Percentiles rank a stretch among this genome's conserved stretches.
phyloP scores from a whole-genome alignment of 2,888 invertebrate species.

The Deilephila elpenor region DNA sequence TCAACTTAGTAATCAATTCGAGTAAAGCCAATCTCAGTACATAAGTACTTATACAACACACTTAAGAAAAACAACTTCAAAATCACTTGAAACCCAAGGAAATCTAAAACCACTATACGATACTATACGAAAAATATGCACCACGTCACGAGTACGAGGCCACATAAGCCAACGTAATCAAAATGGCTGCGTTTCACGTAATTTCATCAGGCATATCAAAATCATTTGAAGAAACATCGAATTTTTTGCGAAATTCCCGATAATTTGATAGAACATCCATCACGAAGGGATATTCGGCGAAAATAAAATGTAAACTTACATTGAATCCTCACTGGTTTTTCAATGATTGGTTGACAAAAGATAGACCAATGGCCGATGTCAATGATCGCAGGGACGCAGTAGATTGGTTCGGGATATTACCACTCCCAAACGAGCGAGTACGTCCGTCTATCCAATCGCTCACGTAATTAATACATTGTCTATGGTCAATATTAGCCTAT shows the following conservation, averaged over 20 bases:
- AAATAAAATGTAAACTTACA: conserved; percentile 80
- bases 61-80: too few relatives aligned
- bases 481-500: conserved; percentile 61
- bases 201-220: conserved; percentile 57
- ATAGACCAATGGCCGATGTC: conserved; percentile 94
- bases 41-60: too few relatives aligned
- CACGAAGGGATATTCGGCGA: conserved; percentile 65
- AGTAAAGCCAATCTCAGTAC: too few relatives aligned
- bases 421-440: conserved; percentile 86
- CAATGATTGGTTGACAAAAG: conserved; percentile 95
- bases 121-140: conserved; percentile 45
- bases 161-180: conserved; percentile 72
- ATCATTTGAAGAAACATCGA: conserved; percentile 43
- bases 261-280: conserved; percentile 54
- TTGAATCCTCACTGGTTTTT: conserved; percentile 88
- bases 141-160: conserved; percentile 74
- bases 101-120: not conserved
- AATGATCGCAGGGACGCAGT: conserved; percentile 90
- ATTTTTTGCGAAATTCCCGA: conserved; percentile 50
- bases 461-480: conserved; percentile 76
- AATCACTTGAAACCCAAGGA: too few relatives aligned
- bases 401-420: conserved; percentile 87
- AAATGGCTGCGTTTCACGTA: conserved; percentile 80
- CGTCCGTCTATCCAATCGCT: conserved; percentile 73
- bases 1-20: too few relatives aligned